phyloP scores from a whole-genome alignment of 2,113 vertebrate species.

The Morone chrysops region DNA sequence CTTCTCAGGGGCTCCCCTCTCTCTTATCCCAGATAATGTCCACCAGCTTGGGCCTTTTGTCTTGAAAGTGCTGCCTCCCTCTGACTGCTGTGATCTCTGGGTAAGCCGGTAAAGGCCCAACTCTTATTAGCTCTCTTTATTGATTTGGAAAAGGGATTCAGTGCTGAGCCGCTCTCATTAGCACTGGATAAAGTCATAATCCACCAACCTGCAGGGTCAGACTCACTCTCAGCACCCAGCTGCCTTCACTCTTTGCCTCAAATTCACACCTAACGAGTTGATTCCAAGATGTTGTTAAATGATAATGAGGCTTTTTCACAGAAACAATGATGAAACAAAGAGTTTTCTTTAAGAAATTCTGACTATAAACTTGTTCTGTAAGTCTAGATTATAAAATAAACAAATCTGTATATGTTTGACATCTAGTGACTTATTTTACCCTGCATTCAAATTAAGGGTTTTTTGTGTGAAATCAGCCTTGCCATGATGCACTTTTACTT shows the following conservation, averaged over 20 bases:
- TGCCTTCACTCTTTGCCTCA: constrained; percentile 12
- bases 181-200: constrained; percentile 81
- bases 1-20: constrained; percentile 12
- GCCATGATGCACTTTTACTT: neutral
- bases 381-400: neutral
- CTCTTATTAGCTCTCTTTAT: constrained; percentile 80
- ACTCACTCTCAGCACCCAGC: constrained; percentile 4
- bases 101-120: constrained; percentile 66
- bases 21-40: constrained; percentile 37
- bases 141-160: constrained; percentile 76
- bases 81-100: constrained; percentile 67
- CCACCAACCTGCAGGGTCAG: constrained; percentile 54
- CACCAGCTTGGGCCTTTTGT: constrained; percentile 37
- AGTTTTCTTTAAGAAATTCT: neutral
- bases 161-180: constrained; percentile 80
- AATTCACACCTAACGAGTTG: constrained; percentile 17
- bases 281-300: constrained; percentile 34
- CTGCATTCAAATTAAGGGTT: neutral
- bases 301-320: constrained; percentile 21
- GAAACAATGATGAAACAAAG: constrained; percentile 23
- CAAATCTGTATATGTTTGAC: too few species aligned
- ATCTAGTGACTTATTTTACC: neutral
- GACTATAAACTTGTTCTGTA: too few species aligned
- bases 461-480: neutral
- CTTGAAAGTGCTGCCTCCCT: constrained; percentile 38